phyloP scores from a whole-genome alignment of 2,797 vertebrate species.

The Rallus crepitans region DNA sequence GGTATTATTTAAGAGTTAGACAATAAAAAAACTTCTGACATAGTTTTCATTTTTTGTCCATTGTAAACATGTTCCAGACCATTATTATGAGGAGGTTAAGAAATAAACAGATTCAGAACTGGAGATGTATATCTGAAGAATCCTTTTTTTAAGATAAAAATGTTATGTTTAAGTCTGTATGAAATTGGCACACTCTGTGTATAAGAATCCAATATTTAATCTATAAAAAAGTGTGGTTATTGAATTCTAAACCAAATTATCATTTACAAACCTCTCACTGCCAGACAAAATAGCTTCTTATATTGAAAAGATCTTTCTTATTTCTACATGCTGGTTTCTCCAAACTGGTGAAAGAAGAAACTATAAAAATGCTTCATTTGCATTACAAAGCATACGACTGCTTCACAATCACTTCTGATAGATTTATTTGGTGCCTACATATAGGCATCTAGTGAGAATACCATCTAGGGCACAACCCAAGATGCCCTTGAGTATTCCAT shows the following conservation, averaged over 20 bases:
- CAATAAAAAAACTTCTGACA: not conserved
- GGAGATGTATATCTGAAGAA: not conserved
- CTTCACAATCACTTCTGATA: not conserved
- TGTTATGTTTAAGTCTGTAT: not conserved
- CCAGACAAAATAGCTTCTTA: not conserved
- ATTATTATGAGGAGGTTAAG: not conserved
- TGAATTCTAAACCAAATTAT: not conserved
- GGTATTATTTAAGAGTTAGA: not conserved
- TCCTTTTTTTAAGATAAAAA: not conserved
- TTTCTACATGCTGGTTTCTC: not conserved
- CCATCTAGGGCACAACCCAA: not conserved
- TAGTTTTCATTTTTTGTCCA: not conserved
- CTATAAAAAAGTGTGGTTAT: not conserved
- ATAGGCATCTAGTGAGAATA: not conserved
- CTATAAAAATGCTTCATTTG: not conserved
- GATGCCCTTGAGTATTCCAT: not conserved
- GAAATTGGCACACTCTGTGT: not conserved
- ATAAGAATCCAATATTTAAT: not conserved
- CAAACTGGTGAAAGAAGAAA: not conserved
- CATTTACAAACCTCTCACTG: not conserved
- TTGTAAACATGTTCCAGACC: not conserved
- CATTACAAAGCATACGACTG: not conserved
- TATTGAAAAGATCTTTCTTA: not conserved
- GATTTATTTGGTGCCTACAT: conserved; percentile 6
- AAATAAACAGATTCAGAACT: not conserved